Evolutionary conservation across 2,888 invertebrate genomes (phyloP).

Genomic region (Heteromurus nitidus): DNA sequence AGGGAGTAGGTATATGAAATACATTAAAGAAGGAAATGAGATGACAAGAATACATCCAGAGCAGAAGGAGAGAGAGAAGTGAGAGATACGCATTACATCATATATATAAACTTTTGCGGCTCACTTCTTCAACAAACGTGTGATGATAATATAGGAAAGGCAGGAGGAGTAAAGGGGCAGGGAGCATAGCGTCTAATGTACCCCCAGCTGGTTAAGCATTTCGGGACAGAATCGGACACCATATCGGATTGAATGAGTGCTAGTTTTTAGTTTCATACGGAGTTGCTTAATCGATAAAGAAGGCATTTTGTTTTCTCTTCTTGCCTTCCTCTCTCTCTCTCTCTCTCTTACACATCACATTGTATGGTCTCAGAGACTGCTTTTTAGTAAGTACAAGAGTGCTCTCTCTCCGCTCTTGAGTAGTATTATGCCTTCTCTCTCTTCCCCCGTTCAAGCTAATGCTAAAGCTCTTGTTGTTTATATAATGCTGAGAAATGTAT

Average conservation of each 20-base stretch:
- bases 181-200: conserved; percentile 56
- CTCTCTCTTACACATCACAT: conserved; percentile 52
- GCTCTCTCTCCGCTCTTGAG: conserved; percentile 45
- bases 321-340: conserved; percentile 24
- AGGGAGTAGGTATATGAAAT: too few relatives aligned
- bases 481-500: conserved; percentile 23
- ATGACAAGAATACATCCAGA: conserved; percentile 46
- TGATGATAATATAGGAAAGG: conserved; percentile 53
- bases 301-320: conserved; percentile 71
- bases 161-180: conserved; percentile 61
- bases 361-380: conserved; percentile 38
- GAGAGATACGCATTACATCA: conserved; percentile 40
- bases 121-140: conserved; percentile 35
- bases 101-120: conserved; percentile 43
- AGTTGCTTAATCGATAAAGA: conserved; percentile 71
- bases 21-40: conserved; percentile 34
- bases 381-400: conserved; percentile 44
- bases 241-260: conserved; percentile 63
- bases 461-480: conserved; percentile 36
- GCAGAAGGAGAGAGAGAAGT: conserved; percentile 12
- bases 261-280: conserved; percentile 65
- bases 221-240: conserved; percentile 63
- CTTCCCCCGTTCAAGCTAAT: conserved; percentile 29
- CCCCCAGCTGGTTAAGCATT: conserved; percentile 63
- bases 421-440: conserved; percentile 49